These are phyloP conservation scores for Pomatostomus ruficeps DNA, from an alignment of 2,113 vertebrate genomes.

Conservation along the genomic window DNA sequence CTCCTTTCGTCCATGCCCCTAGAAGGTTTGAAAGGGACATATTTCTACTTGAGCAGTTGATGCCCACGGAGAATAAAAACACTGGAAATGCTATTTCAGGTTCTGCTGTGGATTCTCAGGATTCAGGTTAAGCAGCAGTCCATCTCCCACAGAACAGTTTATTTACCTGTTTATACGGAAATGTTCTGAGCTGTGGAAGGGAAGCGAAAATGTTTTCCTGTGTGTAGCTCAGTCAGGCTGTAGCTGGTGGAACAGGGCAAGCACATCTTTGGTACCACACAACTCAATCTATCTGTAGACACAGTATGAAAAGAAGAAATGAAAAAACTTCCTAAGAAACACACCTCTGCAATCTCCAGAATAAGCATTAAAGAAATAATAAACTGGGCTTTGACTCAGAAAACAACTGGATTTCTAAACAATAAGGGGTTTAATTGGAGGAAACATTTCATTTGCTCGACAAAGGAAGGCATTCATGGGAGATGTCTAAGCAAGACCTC, in stretches of 20 bases:
- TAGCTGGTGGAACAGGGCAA: background rate
- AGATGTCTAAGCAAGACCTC: background rate
- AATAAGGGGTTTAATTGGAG: background rate
- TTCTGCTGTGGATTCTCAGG: background rate
- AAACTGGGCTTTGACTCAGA: background rate
- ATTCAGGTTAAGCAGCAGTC: background rate
- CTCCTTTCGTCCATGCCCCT: background rate
- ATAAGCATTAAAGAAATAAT: background rate
- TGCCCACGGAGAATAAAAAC: background rate
- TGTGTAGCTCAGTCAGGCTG: background rate
- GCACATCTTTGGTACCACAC: background rate
- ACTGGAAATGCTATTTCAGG: background rate
- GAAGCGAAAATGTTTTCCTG: background rate
- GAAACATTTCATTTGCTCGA: conserved; percentile 42
- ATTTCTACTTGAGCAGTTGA: background rate
- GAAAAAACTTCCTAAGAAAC: background rate
- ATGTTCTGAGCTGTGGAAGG: background rate
- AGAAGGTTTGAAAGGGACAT: background rate
- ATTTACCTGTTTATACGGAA: background rate
- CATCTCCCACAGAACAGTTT: background rate
- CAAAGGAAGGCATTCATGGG: background rate
- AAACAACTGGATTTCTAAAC: conserved; percentile 8
- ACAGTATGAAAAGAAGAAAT: background rate
- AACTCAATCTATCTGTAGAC: background rate
- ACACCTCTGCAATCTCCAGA: background rate